Base-by-base conservation (phyloP, 2,797 vertebrate genomes). In the Melanotaenia boesemani region DNA sequence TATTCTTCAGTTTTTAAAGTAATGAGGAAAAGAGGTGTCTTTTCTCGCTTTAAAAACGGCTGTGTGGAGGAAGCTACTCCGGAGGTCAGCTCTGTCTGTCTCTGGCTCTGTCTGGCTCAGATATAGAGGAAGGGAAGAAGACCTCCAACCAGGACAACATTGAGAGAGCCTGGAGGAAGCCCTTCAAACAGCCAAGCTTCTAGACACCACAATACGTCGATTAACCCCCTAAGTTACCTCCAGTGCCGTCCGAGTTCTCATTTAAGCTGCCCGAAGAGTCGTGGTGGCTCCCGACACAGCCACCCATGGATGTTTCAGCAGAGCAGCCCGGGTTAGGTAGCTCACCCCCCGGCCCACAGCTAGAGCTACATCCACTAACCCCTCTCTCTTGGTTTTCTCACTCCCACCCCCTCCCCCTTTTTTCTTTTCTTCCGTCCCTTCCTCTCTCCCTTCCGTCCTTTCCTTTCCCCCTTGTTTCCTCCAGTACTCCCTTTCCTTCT, bases 241-340 rank as follows among this genome's bases (percentile, higher is more conserved):
- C 97, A 75, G 97, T 96, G 90, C 96, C 97, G 95, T 98, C 97
- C 79, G 97, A 98, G 93, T 97, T 98, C 93, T 98, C 97, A 95
- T 98, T 98, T 86, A 98, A 95, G 95, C 97, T 98, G 95, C 97
- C 97, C 86, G 97, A 97, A 86, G 97, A 98, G 93, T 98, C 97
- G 95, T 98, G 97, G 93, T 98, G 97, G 94, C 96, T 97, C 95
- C 97, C 97, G 94, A 98, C 97, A 96, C 97, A 98, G 95, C 97
- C 97, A 95, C 97, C 97, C 97, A 98, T 98, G 97, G 96, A 95
- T 97, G 93, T 95, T 95, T 92, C 94, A 76, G 90, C 91, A 82
- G 92, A 93, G 88, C 94, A 90, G 88, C 91, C 88, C 89, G 88
- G 86, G 86, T 90, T 91, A 81, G 88, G 89, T 88, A 90, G 90